A percentile compares a stretch with the other conserved stretches of the same genome.
phyloP scores from a whole-genome alignment of 2,113 vertebrate genomes.

The Microcebus ravelobensis region DNA sequence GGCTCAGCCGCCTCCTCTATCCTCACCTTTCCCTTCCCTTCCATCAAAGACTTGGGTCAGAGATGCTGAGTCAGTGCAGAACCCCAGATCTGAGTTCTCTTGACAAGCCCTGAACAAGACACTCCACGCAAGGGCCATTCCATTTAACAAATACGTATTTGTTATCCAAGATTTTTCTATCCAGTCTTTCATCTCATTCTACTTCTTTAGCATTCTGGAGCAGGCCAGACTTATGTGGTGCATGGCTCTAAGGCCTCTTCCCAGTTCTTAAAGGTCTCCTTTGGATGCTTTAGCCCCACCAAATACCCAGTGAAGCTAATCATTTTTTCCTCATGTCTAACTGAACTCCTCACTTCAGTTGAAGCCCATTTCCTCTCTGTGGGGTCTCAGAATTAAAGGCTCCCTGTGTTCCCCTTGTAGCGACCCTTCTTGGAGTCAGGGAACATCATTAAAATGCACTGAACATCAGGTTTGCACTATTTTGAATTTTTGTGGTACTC shows the following conservation, averaged over 20 bases:
- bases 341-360: neutral
- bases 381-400: neutral
- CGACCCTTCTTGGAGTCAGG: neutral
- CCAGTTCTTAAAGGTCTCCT: neutral
- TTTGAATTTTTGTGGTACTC: constrained; percentile 29
- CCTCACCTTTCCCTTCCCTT: neutral
- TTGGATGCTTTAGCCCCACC: neutral
- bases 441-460: constrained; percentile 6
- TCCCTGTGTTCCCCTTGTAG: neutral
- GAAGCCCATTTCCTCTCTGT: neutral
- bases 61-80: neutral
- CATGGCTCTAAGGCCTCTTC: neutral
- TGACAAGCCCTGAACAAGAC: neutral
- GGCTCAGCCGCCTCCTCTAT: neutral
- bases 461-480: neutral
- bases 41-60: neutral
- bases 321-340: rapidly evolving
- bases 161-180: neutral
- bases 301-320: neutral
- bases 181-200: neutral
- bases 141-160: neutral
- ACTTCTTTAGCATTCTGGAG: neutral
- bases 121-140: neutral
- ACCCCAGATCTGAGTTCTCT: neutral
- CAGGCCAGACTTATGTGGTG: rapidly evolving